A percentile compares a stretch with the other conserved stretches of the same genome.
phyloP scores from a whole-genome alignment of 2,113 vertebrate species.

The Mus spicilegus region DNA sequence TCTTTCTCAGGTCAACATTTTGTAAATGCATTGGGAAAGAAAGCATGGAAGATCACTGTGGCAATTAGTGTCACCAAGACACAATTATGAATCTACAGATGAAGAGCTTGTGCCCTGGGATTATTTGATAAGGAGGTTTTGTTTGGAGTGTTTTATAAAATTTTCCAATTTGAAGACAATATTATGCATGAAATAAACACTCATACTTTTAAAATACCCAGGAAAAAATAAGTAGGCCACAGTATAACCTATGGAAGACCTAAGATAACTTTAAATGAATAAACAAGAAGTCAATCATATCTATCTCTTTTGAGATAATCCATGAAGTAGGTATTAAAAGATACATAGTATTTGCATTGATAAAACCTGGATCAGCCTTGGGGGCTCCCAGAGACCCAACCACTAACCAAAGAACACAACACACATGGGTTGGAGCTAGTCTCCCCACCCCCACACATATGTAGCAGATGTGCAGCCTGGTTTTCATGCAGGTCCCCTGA shows the following conservation, averaged over 20 bases:
- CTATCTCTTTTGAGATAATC: background rate
- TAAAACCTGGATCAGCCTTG: background rate
- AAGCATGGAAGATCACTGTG: background rate
- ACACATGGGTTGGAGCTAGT: too few species aligned
- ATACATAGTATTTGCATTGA: background rate
- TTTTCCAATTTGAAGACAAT: background rate
- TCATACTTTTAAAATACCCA: background rate
- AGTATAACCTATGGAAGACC: background rate
- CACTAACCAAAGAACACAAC: too few species aligned
- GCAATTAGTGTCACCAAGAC: background rate
- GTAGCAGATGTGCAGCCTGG: too few species aligned
- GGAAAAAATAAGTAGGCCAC: slow-evolving; percentile 20
- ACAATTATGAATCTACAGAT: slow-evolving; percentile 6
- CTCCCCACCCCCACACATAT: too few species aligned
- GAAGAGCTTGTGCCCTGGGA: background rate
- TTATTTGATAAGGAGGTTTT: background rate
- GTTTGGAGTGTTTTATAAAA: background rate
- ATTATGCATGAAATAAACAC: background rate
- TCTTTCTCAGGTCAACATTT: slow-evolving; percentile 27
- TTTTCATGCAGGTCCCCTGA: too few species aligned
- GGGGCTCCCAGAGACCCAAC: too few species aligned
- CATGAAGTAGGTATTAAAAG: background rate
- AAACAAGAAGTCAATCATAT: background rate
- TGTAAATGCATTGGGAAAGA: slow-evolving; percentile 3
- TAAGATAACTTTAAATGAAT: slow-evolving; percentile 26